Percentiles rank a stretch among this genome's conserved stretches.
These are phyloP conservation scores for Pseudanteris insignis DNA, from an alignment of 2,888 invertebrate species.

Conservation along the genomic window DNA sequence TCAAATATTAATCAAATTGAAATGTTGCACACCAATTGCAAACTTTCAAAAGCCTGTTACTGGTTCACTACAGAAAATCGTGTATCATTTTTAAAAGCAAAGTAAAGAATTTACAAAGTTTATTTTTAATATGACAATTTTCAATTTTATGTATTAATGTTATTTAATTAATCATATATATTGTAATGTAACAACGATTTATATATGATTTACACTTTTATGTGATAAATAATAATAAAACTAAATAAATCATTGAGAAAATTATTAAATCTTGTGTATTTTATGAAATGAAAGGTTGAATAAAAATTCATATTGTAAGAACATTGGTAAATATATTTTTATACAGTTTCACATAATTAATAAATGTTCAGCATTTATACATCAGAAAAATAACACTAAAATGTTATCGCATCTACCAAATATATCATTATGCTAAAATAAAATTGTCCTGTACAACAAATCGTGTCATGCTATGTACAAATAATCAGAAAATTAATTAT, in stretches of 20 bases:
- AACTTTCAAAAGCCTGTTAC: constrained; percentile 16
- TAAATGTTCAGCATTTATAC: constrained; percentile 13
- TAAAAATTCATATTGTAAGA: constrained; percentile 15
- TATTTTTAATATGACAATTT: constrained; percentile 33
- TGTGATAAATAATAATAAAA: constrained; percentile 34
- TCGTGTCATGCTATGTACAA: too few species aligned
- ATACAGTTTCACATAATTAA: constrained; percentile 29
- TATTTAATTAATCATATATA: constrained; percentile 32
- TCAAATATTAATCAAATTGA: constrained; percentile 12
- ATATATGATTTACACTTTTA: constrained; percentile 36
- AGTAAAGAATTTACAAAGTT: constrained; percentile 13
- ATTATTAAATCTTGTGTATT: constrained; percentile 9
- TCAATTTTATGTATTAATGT: constrained; percentile 36
- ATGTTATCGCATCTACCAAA: too few species aligned
- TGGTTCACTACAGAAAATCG: constrained; percentile 7
- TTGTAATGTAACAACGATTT: constrained; percentile 37
- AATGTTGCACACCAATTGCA: constrained; percentile 14
- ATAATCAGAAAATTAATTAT: too few species aligned
- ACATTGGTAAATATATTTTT: constrained; percentile 34
- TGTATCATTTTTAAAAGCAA: constrained; percentile 12
- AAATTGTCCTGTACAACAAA: too few species aligned
- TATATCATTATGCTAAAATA: too few species aligned
- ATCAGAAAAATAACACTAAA: constrained; percentile 5
- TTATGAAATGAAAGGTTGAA: neutral
- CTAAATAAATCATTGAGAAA: constrained; percentile 27